phyloP scores from a whole-genome alignment of 2,797 vertebrate genomes.

The Ammospiza maritima region DNA sequence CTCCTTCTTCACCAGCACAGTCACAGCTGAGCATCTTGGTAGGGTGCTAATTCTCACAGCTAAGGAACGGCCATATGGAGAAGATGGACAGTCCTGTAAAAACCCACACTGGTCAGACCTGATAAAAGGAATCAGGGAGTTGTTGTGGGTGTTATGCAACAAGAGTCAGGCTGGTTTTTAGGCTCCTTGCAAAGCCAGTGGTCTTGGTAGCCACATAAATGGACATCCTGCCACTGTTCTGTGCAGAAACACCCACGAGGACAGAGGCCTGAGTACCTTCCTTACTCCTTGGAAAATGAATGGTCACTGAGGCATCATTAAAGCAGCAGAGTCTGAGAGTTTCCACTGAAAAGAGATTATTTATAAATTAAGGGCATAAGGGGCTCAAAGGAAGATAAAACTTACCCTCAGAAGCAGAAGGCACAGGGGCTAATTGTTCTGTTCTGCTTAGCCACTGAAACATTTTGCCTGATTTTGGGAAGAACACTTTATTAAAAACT shows the following conservation, averaged over 20 bases:
- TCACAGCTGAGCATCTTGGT: neutral
- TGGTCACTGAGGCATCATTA: neutral
- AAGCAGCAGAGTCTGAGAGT: neutral
- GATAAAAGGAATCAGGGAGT: neutral
- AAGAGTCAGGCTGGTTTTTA: neutral
- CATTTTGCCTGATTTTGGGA: neutral
- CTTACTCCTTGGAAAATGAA: neutral
- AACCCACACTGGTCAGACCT: fast-evolving
- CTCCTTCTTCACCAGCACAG: neutral
- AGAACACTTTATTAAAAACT: neutral
- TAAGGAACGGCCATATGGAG: fast-evolving
- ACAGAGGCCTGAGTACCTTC: neutral
- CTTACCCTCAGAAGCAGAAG: neutral
- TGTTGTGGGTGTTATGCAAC: neutral
- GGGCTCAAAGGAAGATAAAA: neutral
- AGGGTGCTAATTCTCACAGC: neutral
- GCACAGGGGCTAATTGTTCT: neutral
- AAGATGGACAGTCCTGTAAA: neutral
- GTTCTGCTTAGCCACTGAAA: neutral
- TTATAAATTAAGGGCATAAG: neutral
- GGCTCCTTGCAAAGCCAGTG: neutral
- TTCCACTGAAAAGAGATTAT: neutral
- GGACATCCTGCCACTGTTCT: neutral
- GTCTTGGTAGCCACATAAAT: fast-evolving
- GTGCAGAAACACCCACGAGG: neutral